A percentile compares a stretch with the other conserved stretches of the same genome.
Evolutionary conservation across 2,797 vertebrate genomes (phyloP).

Genomic region (Pangasius djambal): DNA sequence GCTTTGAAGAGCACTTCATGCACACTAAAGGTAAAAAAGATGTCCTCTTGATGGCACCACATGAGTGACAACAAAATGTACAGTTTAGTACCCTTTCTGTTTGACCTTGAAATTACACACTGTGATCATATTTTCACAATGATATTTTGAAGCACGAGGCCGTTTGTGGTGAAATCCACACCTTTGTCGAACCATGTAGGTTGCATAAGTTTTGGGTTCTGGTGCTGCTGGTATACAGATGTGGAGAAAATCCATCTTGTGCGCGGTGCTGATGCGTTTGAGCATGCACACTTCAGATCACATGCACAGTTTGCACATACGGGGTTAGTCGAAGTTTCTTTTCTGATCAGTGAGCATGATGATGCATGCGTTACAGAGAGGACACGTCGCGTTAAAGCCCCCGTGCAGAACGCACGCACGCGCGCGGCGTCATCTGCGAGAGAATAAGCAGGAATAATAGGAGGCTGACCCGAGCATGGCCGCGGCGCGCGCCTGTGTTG

Average conservation of each 20-base stretch:
- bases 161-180: neutral
- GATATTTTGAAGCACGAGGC: neutral
- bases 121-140: neutral
- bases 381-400: slow-evolving; percentile 1
- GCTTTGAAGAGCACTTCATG: neutral
- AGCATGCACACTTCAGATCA: neutral
- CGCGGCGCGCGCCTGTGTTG: slow-evolving; percentile 16
- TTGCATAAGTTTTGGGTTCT: neutral
- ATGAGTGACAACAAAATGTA: neutral
- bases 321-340: neutral
- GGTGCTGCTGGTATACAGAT: neutral
- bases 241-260: neutral
- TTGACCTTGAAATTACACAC: neutral
- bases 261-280: too few relatives aligned
- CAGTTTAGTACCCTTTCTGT: neutral
- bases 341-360: neutral
- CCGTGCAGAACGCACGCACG: neutral
- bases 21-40: neutral
- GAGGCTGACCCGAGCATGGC: slow-evolving; percentile 54
- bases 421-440: slow-evolving; percentile 7
- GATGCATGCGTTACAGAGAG: neutral
- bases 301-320: neutral
- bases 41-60: neutral
- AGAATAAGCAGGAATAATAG: slow-evolving; percentile 34
- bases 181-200: neutral